Conservation (phyloP, 2,888 invertebrate species). For the Drosophila greeni region DNA sequence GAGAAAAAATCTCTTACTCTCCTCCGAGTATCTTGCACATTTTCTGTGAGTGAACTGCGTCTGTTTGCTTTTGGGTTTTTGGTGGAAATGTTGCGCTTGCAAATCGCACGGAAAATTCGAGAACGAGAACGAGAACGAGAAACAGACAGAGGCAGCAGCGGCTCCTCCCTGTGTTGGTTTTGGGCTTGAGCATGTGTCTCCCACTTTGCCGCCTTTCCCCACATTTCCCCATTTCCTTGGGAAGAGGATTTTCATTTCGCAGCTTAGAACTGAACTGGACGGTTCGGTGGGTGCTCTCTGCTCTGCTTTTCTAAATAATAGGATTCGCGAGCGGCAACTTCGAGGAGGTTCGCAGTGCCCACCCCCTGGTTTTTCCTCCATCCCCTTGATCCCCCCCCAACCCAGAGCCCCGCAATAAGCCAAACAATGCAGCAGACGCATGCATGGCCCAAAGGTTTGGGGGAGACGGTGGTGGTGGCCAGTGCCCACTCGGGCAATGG, state of each 20-base stretch:
- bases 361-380: background rate
- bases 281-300: constrained; percentile 14
- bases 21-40: background rate
- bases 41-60: constrained; percentile 24
- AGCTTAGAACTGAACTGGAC: constrained; percentile 59
- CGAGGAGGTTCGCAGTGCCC: constrained; percentile 41
- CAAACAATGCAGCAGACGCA: constrained; percentile 58
- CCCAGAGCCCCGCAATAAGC: constrained; percentile 24
- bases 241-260: constrained; percentile 71
- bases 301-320: constrained; percentile 50
- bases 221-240: constrained; percentile 25
- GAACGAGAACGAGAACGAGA: constrained; percentile 34
- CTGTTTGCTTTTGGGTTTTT: constrained; percentile 63
- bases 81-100: constrained; percentile 73
- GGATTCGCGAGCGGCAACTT: constrained; percentile 58
- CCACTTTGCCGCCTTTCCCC: constrained; percentile 10
- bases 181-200: constrained; percentile 54
- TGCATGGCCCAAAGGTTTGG: constrained; percentile 35
- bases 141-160: constrained; percentile 17
- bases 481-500: constrained; percentile 19
- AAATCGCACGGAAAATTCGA: constrained; percentile 70
- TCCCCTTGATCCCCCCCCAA: background rate
- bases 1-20: background rate
- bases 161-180: constrained; percentile 49
- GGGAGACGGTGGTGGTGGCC: constrained; percentile 15